Conservation (phyloP, 2,888 invertebrate genomes). For the Philereme transversata region DNA sequence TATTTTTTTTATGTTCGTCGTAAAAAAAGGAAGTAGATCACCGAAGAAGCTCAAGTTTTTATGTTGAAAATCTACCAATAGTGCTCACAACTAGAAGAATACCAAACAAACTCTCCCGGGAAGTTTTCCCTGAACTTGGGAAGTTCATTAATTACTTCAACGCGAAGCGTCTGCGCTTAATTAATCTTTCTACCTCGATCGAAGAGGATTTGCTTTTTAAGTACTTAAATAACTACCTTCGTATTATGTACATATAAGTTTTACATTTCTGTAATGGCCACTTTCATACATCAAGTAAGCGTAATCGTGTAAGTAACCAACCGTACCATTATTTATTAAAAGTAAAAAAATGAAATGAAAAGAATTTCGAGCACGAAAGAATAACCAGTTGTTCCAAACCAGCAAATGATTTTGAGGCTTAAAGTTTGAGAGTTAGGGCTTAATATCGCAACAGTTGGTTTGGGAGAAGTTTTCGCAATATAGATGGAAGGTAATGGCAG, state of each 20-base stretch:
- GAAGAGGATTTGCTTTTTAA: constrained; percentile 22
- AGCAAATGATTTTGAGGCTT: constrained; percentile 44
- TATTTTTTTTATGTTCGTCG: too few relatives aligned
- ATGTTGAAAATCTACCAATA: not conserved
- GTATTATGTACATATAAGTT: constrained; percentile 5
- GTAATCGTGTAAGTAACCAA: constrained; percentile 6
- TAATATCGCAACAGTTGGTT: constrained; percentile 52
- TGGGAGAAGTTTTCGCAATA: constrained; percentile 66
- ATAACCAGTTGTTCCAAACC: constrained; percentile 29
- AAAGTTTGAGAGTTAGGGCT: constrained; percentile 49
- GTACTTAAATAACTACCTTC: constrained; percentile 13
- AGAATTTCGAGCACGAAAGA: constrained; percentile 31
- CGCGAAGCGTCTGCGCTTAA: constrained; percentile 44
- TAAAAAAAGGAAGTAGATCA: not conserved
- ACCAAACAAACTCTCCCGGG: constrained; percentile 16
- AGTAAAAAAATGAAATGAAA: constrained; percentile 40
- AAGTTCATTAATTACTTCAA: constrained; percentile 58
- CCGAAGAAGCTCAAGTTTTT: not conserved
- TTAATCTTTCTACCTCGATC: constrained; percentile 55
- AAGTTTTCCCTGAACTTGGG: constrained; percentile 40
- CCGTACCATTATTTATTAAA: constrained; percentile 25
- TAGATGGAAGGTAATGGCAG: constrained; percentile 62
- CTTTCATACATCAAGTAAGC: too few relatives aligned
- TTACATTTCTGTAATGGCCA: too few relatives aligned
- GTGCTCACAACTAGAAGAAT: constrained; percentile 6